Percentiles rank a stretch among this genome's conserved stretches.
Evolutionary conservation across 2,797 vertebrate species (phyloP).

Genomic region (Oreortyx pictus): DNA sequence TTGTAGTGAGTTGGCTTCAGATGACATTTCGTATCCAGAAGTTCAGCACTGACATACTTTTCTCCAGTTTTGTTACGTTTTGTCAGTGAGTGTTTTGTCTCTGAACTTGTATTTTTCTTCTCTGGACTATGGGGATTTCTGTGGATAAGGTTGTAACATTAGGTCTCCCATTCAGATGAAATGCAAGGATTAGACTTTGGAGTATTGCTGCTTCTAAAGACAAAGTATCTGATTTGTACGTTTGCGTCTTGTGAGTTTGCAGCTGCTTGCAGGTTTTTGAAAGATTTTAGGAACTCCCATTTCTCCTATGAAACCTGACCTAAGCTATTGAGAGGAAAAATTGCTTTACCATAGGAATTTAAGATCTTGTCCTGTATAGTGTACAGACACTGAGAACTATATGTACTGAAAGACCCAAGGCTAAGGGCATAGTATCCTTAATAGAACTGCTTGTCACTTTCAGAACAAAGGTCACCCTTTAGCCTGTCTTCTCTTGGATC

Average conservation of each 20-base stretch:
- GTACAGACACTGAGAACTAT: neutral
- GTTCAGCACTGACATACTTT: neutral
- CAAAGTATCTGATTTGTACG: neutral
- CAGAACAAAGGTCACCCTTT: neutral
- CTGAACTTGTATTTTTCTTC: neutral
- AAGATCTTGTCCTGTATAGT: neutral
- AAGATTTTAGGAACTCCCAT: neutral
- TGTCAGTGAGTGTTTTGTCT: neutral
- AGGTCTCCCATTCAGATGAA: neutral
- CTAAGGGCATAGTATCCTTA: neutral
- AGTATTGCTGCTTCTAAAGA: neutral
- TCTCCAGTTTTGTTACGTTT: neutral
- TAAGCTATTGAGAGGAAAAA: neutral
- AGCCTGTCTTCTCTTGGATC: neutral
- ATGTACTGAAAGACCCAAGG: neutral
- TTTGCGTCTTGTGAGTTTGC: neutral
- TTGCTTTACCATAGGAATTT: neutral
- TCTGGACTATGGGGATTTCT: neutral
- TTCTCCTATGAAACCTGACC: neutral
- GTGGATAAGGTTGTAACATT: neutral
- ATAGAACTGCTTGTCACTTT: neutral
- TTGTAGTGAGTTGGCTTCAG: neutral
- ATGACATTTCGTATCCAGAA: neutral
- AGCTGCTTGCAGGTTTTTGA: neutral
- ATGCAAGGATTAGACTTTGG: neutral